A percentile compares a stretch with the other conserved stretches of the same genome.
These are phyloP conservation scores for Pomatorhinus ruficollis DNA, from an alignment of 2,113 vertebrate genomes.

Conservation along the genomic window DNA sequence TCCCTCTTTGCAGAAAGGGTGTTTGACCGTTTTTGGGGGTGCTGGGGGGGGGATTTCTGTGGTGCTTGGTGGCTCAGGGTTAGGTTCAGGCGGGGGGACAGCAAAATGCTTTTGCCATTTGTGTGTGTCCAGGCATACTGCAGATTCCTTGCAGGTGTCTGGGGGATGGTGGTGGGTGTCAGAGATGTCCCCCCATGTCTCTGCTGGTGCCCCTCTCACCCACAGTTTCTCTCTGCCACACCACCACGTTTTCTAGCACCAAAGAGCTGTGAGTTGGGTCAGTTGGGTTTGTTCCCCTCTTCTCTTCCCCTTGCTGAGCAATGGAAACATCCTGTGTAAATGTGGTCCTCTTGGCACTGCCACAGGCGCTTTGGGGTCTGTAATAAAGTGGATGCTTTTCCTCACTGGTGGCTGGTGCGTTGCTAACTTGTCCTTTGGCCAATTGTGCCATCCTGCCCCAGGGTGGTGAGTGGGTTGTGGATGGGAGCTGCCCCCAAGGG, in stretches of 20 bases:
- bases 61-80: background rate
- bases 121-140: background rate
- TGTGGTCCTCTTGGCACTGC: slow-evolving; percentile 42
- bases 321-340: slow-evolving; percentile 28
- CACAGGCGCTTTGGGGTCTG: slow-evolving; percentile 26
- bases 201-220: background rate
- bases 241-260: background rate
- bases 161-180: background rate
- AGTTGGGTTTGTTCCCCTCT: background rate
- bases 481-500: rapidly evolving
- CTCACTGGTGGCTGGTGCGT: background rate
- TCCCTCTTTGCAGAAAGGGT: slow-evolving; percentile 39
- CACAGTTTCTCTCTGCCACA: background rate
- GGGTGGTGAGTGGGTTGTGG: background rate
- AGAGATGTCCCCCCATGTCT: background rate
- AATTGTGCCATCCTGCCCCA: rapidly evolving
- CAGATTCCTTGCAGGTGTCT: background rate
- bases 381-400: slow-evolving; percentile 74
- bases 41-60: background rate
- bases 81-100: background rate
- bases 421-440: background rate
- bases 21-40: background rate
- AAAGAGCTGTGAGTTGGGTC: slow-evolving; percentile 29
- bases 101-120: background rate
- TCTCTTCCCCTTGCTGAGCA: slow-evolving; percentile 21